Conservation (phyloP, 2,797 vertebrate species). For the Mergus octosetaceus region DNA sequence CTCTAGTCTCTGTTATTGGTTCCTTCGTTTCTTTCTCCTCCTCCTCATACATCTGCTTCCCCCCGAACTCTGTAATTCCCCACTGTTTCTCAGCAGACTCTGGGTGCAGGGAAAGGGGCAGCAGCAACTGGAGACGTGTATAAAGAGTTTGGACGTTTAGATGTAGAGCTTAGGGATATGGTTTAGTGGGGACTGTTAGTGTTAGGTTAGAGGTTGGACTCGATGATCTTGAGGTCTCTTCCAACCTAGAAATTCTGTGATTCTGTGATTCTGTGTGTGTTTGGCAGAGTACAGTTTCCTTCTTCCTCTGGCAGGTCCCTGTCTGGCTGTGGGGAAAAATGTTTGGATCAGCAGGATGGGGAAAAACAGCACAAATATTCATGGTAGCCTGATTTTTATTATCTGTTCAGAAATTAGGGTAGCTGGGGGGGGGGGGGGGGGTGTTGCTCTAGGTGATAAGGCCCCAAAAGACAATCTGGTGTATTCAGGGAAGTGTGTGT, state of each 20-base stretch:
- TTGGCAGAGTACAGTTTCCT: neutral
- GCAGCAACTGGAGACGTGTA: neutral
- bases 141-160: neutral
- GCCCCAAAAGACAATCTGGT: neutral
- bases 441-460: neutral
- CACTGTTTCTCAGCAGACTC: neutral
- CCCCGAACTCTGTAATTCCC: neutral
- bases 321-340: neutral
- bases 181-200: no score
- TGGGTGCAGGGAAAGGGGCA: neutral
- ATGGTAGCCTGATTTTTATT: neutral
- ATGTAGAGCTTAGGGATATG: no score
- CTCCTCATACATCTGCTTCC: neutral
- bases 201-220: no score
- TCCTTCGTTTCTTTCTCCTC: neutral
- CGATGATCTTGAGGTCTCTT: no score
- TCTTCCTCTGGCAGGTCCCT: neutral
- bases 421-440: neutral
- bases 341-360: neutral
- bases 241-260: no score
- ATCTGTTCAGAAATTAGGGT: neutral
- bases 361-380: neutral
- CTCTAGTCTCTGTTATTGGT: neutral
- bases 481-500: neutral
- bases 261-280: no score